Base-by-base conservation (phyloP, 23 tunicate species). In the Halocynthia roretzi region DNA sequence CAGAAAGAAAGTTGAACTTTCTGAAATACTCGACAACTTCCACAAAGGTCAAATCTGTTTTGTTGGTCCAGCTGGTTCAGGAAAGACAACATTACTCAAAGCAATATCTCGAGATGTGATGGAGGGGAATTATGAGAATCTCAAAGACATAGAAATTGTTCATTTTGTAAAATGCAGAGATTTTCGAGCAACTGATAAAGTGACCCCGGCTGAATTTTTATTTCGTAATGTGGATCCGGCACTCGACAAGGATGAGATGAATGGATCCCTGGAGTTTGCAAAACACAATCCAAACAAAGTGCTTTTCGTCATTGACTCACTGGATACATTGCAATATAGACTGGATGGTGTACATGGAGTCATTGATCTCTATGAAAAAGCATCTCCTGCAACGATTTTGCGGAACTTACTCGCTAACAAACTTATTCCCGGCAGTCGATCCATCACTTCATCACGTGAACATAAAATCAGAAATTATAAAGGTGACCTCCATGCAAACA, bases 1-100 rank as follows among this genome's bases (percentile, higher is more conserved):
- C 31, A 48, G 70, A 65, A 20, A 40, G 22, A 9, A 20, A 48
- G 70, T 65, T 8, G 19, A 10, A 8, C 31, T 65, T 40, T 20
- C 9, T 15, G 70, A 65, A 20, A 20, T 65, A 48, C 19, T 65
- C 10, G n/a, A 65, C 0, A 11, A 15, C 22, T 65, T 65, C 31
- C 17, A 65, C 10, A 65, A 65, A 65, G 70, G 70, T 9, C 70
- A 65, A 8, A 65, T 65, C 19, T 9, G 49, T 65, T 65, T 65
- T 15, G 70, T 65, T 0, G 70, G 70, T 9, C 48, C 48, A 11
- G 70, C 70, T 65, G 70, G 70, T 8, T 65, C 22, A 20, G 70
- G 70, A 8, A 65, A 65, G 31, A 65, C 70, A 20, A 65, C 70
- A 9, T 65, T 65, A 65, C 70, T 65, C n/a, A 65, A 65, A 65